These are phyloP conservation scores for Drosophila trapezifrons DNA, from an alignment of 1,140 invertebrate species.

Conservation along the genomic window DNA sequence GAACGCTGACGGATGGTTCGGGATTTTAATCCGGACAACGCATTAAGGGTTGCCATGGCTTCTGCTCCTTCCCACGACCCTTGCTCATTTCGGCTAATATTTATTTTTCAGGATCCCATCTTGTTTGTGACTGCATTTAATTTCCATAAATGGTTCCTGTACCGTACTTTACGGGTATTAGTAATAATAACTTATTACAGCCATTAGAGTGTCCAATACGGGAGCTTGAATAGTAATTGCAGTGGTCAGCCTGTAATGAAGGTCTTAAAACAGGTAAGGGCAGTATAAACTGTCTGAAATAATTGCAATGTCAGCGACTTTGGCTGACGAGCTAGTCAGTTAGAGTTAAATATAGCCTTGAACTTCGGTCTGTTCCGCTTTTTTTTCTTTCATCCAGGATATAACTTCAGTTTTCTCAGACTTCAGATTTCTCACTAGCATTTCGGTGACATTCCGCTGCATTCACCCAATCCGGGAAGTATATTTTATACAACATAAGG, in stretches of 20 bases:
- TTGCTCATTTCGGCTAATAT: slow-evolving; percentile 39
- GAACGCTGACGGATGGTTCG: slow-evolving; percentile 58
- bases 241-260: not conserved
- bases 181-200: slow-evolving; percentile 26
- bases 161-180: slow-evolving; percentile 7
- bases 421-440: too few species aligned
- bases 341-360: not conserved
- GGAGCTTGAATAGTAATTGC: slow-evolving; percentile 30
- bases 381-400: too few species aligned
- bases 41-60: slow-evolving; percentile 57
- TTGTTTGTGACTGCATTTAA: slow-evolving; percentile 23
- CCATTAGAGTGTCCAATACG: slow-evolving; percentile 9
- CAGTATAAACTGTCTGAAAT: not conserved
- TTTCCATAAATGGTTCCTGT: slow-evolving; percentile 36
- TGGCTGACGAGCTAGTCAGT: not conserved
- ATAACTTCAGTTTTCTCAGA: too few species aligned
- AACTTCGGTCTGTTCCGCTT: not conserved
- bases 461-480: slow-evolving; percentile 4
- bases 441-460: not conserved
- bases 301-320: not conserved
- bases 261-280: too few species aligned
- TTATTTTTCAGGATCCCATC: slow-evolving; percentile 40
- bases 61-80: slow-evolving; percentile 16
- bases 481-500: too few species aligned
- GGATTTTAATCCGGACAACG: slow-evolving; percentile 65